Percentiles rank a stretch among this genome's conserved stretches.
phyloP scores from a whole-genome alignment of 1,140 invertebrate species.

The Danaus melanippus region DNA sequence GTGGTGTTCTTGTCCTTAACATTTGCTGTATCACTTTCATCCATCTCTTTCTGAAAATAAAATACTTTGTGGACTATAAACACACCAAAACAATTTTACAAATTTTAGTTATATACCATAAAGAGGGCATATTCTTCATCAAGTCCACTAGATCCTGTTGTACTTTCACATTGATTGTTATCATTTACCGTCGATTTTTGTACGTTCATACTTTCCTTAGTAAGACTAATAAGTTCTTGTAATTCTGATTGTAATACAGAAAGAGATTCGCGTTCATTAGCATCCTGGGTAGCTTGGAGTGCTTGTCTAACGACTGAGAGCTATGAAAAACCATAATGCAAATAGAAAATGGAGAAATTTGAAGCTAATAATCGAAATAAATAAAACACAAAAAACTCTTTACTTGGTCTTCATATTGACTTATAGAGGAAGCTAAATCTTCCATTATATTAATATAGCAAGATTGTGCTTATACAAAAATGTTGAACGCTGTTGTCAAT shows the following conservation, averaged over 20 bases:
- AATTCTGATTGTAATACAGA: conserved; percentile 75
- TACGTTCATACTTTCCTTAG: conserved; percentile 72
- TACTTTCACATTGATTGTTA: conserved; percentile 17
- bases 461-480: neutral
- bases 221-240: conserved; percentile 77
- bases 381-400: conserved; percentile 2
- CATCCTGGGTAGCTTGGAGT: conserved; percentile 63
- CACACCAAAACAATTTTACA: neutral
- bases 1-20: conserved; percentile 13
- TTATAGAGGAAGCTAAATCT: conserved; percentile 52
- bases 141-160: conserved; percentile 37
- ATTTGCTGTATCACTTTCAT: conserved; percentile 44
- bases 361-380: neutral
- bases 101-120: conserved; percentile 65
- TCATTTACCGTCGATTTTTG: conserved; percentile 18
- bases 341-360: neutral
- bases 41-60: conserved; percentile 58
- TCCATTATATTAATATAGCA: conserved; percentile 28
- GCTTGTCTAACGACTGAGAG: conserved; percentile 75
- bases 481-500: too few relatives aligned
- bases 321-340: conserved; percentile 49
- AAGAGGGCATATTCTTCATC: conserved; percentile 81
- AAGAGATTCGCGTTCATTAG: conserved; percentile 73
- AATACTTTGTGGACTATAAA: conserved; percentile 7
- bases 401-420: conserved; percentile 73